Evolutionary conservation across 2,113 vertebrate genomes (phyloP), one percentile per base, ranked within the genome.

Genomic region (Tamias sibiricus): DNA sequence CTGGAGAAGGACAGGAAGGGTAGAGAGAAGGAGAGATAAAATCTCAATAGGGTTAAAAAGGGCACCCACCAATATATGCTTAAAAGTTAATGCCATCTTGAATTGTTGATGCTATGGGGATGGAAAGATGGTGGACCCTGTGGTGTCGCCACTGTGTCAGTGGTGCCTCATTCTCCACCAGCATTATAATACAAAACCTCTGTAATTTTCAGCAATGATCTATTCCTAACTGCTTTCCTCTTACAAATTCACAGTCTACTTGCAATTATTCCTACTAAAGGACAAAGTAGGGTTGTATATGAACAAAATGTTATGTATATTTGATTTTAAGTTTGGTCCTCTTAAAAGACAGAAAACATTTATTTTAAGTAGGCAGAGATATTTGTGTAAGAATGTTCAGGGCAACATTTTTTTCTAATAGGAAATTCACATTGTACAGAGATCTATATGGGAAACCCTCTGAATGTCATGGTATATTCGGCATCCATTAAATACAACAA

Each of bases 271-370:
- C 59, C 64, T 28, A 80, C 20, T 37, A n/a, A 94, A 94, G 6
- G 32, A 54, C 14, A 91, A 22, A 95, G 26, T 4, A 66, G 35
- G 30, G 32, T 44, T 64, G 49, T 40, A 44, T 52, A 76, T 54
- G 19, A 84, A 42, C 28, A 66, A 87, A 37, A 94, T 59, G 88
- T 42, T 44, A 88, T 1, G 2, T n/a, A 57, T 80, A 79, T 79
- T 89, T 42, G 16, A 80, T 81, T 94, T 90, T 42, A 54, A 86
- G 74, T 86, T 42, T 37, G 16, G 28, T 96, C 32, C 44, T 80
- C 47, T 10, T 66, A 90, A 76, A 93, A 95, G 37, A 88, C 10
- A 76, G 42, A 92, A 92, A 94, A 84, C 22, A 87, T 17, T 66
- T 90, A 8, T 72, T 93, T 79, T 66, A 69, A 52, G 9, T 1